A percentile compares a stretch with the other conserved stretches of the same genome.
Evolutionary conservation across 92 coral and sea anemone species (phyloP).

Genomic region (Muricea muricata): DNA sequence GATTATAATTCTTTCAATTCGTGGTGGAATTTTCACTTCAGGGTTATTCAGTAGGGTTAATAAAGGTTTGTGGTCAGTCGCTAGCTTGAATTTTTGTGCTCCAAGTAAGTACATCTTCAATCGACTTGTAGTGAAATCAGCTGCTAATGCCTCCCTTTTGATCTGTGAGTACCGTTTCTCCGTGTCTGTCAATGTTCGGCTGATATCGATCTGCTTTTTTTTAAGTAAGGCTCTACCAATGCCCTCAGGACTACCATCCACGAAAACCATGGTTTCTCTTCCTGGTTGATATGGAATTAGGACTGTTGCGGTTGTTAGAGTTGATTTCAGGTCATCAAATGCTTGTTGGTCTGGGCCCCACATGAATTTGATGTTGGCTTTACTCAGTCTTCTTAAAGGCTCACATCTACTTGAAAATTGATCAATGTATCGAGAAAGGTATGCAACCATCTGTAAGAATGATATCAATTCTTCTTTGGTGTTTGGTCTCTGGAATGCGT

Average conservation of each 20-base stretch:
- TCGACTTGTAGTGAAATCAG: conserved; percentile 69
- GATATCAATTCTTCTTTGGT: conserved; percentile 62
- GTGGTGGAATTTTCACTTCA: conserved; percentile 41
- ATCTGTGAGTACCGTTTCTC: conserved; percentile 61
- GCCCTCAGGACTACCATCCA: conserved; percentile 58
- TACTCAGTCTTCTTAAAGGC: neutral
- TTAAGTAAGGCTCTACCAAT: conserved; percentile 65
- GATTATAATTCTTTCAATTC: neutral
- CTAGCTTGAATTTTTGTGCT: conserved; percentile 69
- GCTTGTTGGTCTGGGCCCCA: neutral
- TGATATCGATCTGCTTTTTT: conserved; percentile 59
- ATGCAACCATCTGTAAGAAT: no score
- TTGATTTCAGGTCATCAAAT: conserved; percentile 48
- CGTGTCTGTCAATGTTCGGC: conserved; percentile 60
- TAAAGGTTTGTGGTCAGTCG: conserved; percentile 38
- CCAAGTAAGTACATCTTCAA: conserved; percentile 65
- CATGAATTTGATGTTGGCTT: neutral
- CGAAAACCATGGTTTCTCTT: conserved; percentile 34
- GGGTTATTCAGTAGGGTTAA: conserved; percentile 35
- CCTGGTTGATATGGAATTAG: conserved; percentile 30
- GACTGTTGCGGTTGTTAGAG: conserved; percentile 58
- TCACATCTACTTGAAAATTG: conserved; percentile 43
- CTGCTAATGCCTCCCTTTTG: conserved; percentile 59
- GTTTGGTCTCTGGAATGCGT: conserved; percentile 36
- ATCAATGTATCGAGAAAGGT: conserved; percentile 53